phyloP scores from a whole-genome alignment of 1,140 invertebrate genomes.

The Ctenoplectra terminalis region DNA sequence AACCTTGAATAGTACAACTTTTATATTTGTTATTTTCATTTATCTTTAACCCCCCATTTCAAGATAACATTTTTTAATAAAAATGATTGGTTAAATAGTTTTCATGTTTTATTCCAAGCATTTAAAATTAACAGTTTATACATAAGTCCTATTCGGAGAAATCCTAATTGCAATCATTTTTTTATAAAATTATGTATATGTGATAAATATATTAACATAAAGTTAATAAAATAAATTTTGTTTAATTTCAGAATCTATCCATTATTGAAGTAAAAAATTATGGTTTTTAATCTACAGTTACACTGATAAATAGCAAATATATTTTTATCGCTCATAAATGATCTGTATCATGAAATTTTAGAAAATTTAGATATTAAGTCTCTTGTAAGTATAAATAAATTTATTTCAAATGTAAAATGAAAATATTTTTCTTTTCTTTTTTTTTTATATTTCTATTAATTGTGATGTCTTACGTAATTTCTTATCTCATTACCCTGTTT shows the following conservation, averaged over 20 bases:
- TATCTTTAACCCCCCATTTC: too few species aligned
- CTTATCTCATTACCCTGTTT: not conserved
- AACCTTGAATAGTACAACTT: too few species aligned
- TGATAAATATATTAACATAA: not conserved
- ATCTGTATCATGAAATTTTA: constrained; percentile 35
- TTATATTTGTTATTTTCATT: too few species aligned
- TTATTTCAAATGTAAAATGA: constrained; percentile 28
- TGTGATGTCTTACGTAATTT: not conserved
- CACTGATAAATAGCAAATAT: constrained; percentile 36
- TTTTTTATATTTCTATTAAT: constrained; percentile 6
- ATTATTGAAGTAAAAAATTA: constrained; percentile 26
- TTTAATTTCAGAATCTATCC: constrained; percentile 30
- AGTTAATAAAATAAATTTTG: not conserved
- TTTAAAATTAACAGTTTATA: too few species aligned
- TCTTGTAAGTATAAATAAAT: constrained; percentile 42
- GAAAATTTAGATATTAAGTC: constrained; percentile 27
- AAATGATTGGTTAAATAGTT: too few species aligned
- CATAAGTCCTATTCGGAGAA: too few species aligned
- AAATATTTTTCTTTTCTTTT: constrained; percentile 21
- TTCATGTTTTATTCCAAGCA: too few species aligned
- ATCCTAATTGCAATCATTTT: too few species aligned
- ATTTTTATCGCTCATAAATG: constrained; percentile 43
- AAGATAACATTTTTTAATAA: too few species aligned
- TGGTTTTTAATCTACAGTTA: constrained; percentile 41
- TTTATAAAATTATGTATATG: too few species aligned